Conservation (phyloP, 2,888 invertebrate species). For the Apamea sordens region DNA sequence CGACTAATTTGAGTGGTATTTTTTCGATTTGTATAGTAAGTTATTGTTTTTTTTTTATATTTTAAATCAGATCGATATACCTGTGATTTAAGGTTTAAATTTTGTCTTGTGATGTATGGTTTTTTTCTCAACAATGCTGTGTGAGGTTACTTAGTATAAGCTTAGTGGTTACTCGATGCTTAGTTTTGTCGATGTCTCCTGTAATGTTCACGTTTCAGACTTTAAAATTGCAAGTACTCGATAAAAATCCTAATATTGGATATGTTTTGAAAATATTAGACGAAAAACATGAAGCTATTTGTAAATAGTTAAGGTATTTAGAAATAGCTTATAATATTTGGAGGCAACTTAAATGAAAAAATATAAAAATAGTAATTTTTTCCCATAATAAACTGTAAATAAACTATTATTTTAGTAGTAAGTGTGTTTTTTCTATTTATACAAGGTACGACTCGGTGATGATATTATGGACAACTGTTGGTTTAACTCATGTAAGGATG, state of each 20-base stretch:
- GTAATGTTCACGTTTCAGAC: conserved; percentile 69
- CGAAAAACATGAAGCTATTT: conserved; percentile 81
- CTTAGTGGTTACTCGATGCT: conserved; percentile 73
- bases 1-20: conserved; percentile 83
- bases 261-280: conserved; percentile 57
- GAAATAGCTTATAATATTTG: conserved; percentile 86
- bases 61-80: conserved; percentile 81
- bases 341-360: conserved; percentile 77
- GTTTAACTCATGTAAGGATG: conserved; percentile 39
- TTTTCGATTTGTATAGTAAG: conserved; percentile 87
- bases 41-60: conserved; percentile 86
- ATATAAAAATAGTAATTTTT: conserved; percentile 87
- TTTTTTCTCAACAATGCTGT: conserved; percentile 72
- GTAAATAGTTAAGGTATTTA: conserved; percentile 84
- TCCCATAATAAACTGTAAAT: conserved; percentile 87
- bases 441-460: conserved; percentile 42
- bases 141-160: conserved; percentile 79
- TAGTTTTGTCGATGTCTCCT: conserved; percentile 70
- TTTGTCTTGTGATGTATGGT: conserved; percentile 82
- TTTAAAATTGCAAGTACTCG: conserved; percentile 68
- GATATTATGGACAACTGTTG: conserved; percentile 23
- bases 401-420: conserved; percentile 89
- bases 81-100: conserved; percentile 86
- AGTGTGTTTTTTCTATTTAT: conserved; percentile 73
- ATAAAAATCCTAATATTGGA: conserved; percentile 51